Conservation (phyloP, 2,888 invertebrate species). For the Andrena praecox region DNA sequence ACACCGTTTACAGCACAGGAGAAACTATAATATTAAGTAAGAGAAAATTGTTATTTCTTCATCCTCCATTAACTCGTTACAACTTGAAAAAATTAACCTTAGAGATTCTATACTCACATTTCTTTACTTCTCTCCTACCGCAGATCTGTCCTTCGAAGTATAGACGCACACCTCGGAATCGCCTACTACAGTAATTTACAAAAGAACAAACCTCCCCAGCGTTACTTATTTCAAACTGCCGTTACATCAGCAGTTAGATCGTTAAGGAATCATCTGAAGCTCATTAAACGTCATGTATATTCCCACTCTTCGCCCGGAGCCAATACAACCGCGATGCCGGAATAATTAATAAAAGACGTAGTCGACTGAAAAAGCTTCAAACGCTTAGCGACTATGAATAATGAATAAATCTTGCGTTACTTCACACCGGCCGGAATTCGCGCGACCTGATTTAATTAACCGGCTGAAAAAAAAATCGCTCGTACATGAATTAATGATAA, state of each 20-base stretch:
- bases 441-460: not conserved
- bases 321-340: not conserved
- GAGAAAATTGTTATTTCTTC: no score
- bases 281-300: not conserved
- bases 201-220: not conserved
- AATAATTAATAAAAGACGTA: slow-evolving; percentile 37
- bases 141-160: not conserved
- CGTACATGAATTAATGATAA: not conserved
- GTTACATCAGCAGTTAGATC: not conserved
- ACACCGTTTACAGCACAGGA: no score
- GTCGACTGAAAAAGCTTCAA: slow-evolving; percentile 16
- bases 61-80: no score
- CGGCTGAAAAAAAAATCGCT: slow-evolving; percentile 8
- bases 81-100: no score
- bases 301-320: not conserved
- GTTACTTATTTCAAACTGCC: not conserved
- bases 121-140: no score
- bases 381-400: slow-evolving; percentile 15
- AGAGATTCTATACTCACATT: no score
- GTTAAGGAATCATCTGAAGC: slow-evolving; percentile 10
- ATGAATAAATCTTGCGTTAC: slow-evolving; percentile 42
- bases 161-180: not conserved
- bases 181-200: not conserved
- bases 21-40: no score
- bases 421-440: not conserved